Evolutionary conservation across 1,140 invertebrate genomes (phyloP), one percentile per base, ranked within the genome.

Genomic region (Papilio dardanus): DNA sequence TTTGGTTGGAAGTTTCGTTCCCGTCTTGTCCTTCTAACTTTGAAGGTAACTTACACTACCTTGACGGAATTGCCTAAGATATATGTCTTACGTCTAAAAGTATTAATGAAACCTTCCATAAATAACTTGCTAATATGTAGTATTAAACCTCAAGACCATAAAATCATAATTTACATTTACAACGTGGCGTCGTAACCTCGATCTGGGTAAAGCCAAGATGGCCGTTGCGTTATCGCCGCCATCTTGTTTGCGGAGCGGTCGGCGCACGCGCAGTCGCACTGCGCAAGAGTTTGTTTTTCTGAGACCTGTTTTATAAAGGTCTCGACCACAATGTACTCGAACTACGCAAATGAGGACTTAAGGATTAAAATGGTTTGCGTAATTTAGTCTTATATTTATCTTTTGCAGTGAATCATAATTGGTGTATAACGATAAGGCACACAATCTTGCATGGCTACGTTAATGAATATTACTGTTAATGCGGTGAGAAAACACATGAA

Each of bases 271-370:
- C 6, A 46, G 42, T 46, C 42, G 21, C 76, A 81, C 83, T 89
- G 87, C 89, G 90, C 89, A 90, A 91, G 86, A 90, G 88, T 89
- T 86, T 90, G 83, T 83, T 87, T 80, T 86, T 81, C 77, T 77
- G 79, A 86, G 84, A 89, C 88, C 88, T 86, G 87, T 89, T 89
- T 89, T 83, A 86, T 78, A 86, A 83, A 84, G 83, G 79, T 78
- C 81, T 84, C 74, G 77, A 68, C 66, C 71, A 80, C 76, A 76
- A 80, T 79, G 79, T 86, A 81, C 66, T 83, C 77, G 76, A 77
- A 77, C 77, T 80, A 83, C 79, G 75, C 68, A 83, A 87, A 88
- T 84, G 85, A 89, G 85, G 81, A 85, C 83, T 83, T 81, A 84
- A 78, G 81, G 84, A 87, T 83, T 86, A 87, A 69, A 75, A 79